Conservation (phyloP, 2,888 invertebrate species). For the Psococerastis gibbosa region DNA sequence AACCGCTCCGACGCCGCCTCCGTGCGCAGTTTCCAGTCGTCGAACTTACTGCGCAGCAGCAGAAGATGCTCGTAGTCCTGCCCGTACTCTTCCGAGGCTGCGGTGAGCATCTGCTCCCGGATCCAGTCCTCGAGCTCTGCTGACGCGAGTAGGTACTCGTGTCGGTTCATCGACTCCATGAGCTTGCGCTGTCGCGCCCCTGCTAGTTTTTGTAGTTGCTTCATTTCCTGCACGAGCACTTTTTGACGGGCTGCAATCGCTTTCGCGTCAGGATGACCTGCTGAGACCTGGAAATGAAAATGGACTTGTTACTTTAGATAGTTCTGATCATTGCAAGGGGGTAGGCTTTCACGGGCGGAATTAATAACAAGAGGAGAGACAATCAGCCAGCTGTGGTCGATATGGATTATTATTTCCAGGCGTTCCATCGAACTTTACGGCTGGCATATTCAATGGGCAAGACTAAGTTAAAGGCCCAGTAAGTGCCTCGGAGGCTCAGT, state of each 20-base stretch:
- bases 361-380: too few species aligned
- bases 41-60: constrained; percentile 74
- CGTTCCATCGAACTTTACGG: too few species aligned
- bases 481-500: too few species aligned
- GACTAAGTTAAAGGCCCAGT: too few species aligned
- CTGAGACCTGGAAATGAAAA: constrained; percentile 23
- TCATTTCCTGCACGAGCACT: constrained; percentile 55
- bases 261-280: constrained; percentile 67
- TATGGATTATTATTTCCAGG: too few species aligned
- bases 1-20: constrained; percentile 81
- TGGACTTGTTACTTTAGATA: not conserved
- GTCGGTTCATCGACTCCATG: constrained; percentile 78
- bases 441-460: too few species aligned
- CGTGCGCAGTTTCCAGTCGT: constrained; percentile 78
- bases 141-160: constrained; percentile 80
- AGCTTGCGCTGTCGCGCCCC: constrained; percentile 62
- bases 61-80: constrained; percentile 82
- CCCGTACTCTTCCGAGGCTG: constrained; percentile 83
- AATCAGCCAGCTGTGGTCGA: too few species aligned
- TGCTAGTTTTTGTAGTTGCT: constrained; percentile 61
- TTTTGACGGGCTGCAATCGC: constrained; percentile 59
- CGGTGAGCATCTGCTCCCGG: constrained; percentile 70
- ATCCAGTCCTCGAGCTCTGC: constrained; percentile 86
- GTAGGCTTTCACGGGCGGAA: too few species aligned
- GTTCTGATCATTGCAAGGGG: too few species aligned